Conservation (phyloP, 2,888 invertebrate species). For the Camptogramma bilineatum region DNA sequence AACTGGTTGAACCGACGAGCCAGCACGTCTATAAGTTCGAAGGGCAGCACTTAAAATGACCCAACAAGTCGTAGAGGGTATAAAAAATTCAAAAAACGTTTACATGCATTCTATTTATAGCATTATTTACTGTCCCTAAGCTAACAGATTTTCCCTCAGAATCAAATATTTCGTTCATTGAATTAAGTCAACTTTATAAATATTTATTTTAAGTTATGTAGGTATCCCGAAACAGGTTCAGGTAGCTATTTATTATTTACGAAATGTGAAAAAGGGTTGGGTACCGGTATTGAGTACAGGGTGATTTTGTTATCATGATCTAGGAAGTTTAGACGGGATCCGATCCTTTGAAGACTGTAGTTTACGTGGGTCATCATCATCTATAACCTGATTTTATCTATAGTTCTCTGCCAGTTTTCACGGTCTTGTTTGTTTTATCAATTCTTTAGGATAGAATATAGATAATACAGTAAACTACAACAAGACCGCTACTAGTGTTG, state of each 20-base stretch:
- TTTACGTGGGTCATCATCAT: no score
- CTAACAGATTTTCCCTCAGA: conserved; percentile 15
- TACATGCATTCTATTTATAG: not conserved
- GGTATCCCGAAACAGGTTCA: conserved; percentile 33
- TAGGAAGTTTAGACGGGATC: not conserved
- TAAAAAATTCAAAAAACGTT: not conserved
- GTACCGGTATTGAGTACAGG: conserved; percentile 31
- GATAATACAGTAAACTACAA: no score
- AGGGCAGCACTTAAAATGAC: no score
- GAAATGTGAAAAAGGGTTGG: conserved; percentile 38
- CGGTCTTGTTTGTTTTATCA: no score
- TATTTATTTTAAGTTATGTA: conserved; percentile 39
- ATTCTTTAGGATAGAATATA: no score
- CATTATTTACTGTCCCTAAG: conserved; percentile 4
- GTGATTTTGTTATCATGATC: not conserved
- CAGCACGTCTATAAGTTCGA: no score
- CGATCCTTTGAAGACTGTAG: no score
- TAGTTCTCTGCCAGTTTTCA: no score
- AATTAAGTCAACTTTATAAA: conserved; percentile 34
- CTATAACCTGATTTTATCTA: no score
- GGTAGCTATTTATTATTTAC: conserved; percentile 45
- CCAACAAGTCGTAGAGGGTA: not conserved
- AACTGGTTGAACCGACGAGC: no score
- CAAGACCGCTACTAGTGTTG: no score
- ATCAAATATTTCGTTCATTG: conserved; percentile 34